Base-by-base conservation (phyloP, 2,797 vertebrate species). In the Aeoliscus strigatus region DNA sequence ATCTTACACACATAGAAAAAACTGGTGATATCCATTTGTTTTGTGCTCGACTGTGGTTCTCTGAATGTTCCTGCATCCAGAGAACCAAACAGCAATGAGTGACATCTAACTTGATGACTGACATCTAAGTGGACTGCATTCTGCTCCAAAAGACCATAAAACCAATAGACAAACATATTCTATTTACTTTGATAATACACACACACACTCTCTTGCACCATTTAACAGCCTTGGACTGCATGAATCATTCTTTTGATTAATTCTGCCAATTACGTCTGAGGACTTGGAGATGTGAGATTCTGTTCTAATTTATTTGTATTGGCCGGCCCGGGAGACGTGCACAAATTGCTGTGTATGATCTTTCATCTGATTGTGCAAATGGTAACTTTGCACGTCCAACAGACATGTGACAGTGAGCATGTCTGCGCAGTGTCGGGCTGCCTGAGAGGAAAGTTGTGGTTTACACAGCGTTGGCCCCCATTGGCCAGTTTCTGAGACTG, bases 271-370 rank as follows among this genome's bases (percentile, higher is more conserved):
- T 60, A 73, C 27, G 12, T 44, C 44, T 37, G 42, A 35, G 46
- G 65, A 61, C 58, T 32, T 37, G 50, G 55, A 73, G 51, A 43
- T 44, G 36, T 49, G 27, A 49, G 52, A n/a, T n/a, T n/a, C n/a
- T n/a, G 71, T 52, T 63, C 49, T 66, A 71, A 78, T 78, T 69
- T 80, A 77, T 79, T 83, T 74, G 48, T 32, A 11, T 73, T 81
- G 75, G 77, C 65, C 34, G 24, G 38, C 42, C 4, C 2, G 1
- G 6, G 23, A 55, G 67, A 73, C 69, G 54, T 66, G 62, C 66
- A 77, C 60, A 75, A 77, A 79, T 54, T 70, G 64, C 59, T 24
- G 49, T 45, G 51, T 30, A 28, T 70, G 65, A 73, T 66, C 43
- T 50, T 69, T 79, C 67, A 75, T 73, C 75, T 72, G 56, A 66